Conservation (phyloP, 2,113 vertebrate genomes). For the Stigmatopora nigra region DNA sequence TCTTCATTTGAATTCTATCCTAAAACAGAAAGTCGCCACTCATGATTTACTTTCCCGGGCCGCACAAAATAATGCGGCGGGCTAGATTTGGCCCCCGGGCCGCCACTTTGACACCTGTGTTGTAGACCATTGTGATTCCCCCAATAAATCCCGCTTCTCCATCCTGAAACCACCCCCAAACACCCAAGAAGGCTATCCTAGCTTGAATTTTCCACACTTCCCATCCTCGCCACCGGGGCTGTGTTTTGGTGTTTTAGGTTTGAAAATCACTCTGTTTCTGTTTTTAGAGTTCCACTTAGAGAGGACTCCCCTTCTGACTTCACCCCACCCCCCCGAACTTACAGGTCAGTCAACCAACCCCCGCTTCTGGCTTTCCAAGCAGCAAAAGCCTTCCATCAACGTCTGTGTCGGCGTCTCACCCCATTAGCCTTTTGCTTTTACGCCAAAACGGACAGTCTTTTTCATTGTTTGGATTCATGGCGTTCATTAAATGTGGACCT, state of each 20-base stretch:
- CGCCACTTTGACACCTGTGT: no score
- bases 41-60: no score
- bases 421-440: constrained; percentile 7
- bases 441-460: background rate
- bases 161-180: constrained; percentile 17
- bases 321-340: constrained; percentile 98
- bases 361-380: constrained; percentile 78
- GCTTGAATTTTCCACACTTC: constrained; percentile 7
- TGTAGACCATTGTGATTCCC: background rate
- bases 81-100: no score
- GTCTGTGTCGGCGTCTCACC: constrained; percentile 22
- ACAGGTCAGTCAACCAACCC: constrained; percentile 98
- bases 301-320: constrained; percentile 99
- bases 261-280: constrained; percentile 78
- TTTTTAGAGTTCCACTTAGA: constrained; percentile 99
- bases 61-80: no score
- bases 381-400: constrained; percentile 50
- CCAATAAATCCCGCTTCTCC: constrained; percentile 19
- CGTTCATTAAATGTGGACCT: background rate
- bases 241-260: constrained; percentile 45
- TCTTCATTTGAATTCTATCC: no score
- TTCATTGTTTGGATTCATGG: background rate
- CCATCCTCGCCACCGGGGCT: constrained; percentile 26
- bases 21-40: no score
- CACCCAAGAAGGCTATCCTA: background rate